Conservation (phyloP, 2,888 invertebrate species). For the Cephus pulcher region DNA sequence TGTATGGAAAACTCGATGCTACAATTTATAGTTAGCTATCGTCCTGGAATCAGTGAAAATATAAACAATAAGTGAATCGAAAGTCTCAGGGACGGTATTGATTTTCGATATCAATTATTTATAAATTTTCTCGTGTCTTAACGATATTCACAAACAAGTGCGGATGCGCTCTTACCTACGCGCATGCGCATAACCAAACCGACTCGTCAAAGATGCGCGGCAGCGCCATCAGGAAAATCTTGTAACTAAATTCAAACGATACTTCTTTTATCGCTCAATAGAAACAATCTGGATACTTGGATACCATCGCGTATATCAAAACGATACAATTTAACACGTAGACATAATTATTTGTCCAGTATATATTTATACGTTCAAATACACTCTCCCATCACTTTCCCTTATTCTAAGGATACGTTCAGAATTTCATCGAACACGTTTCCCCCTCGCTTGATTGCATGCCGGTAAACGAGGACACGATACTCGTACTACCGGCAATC, state of each 20-base stretch:
- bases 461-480: too few species aligned
- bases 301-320: neutral
- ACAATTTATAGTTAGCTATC: conserved; percentile 50
- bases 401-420: neutral
- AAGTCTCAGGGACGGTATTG: conserved; percentile 28
- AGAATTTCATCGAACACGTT: too few species aligned
- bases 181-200: neutral
- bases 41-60: conserved; percentile 41
- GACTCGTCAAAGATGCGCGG: neutral
- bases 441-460: too few species aligned
- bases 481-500: too few species aligned
- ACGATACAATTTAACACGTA: neutral
- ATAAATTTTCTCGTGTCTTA: conserved; percentile 35
- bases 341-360: neutral
- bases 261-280: conserved; percentile 12
- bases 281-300: neutral
- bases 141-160: too few species aligned
- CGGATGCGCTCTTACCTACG: neutral
- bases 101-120: conserved; percentile 39
- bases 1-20: conserved; percentile 48
- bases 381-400: neutral
- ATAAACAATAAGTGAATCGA: conserved; percentile 45
- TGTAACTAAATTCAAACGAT: neutral
- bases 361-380: neutral
- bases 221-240: neutral